A percentile compares a stretch with the other conserved stretches of the same genome.
Evolutionary conservation across 2,888 invertebrate genomes (phyloP).

Genomic region (Hermaeophaga mercurialis): DNA sequence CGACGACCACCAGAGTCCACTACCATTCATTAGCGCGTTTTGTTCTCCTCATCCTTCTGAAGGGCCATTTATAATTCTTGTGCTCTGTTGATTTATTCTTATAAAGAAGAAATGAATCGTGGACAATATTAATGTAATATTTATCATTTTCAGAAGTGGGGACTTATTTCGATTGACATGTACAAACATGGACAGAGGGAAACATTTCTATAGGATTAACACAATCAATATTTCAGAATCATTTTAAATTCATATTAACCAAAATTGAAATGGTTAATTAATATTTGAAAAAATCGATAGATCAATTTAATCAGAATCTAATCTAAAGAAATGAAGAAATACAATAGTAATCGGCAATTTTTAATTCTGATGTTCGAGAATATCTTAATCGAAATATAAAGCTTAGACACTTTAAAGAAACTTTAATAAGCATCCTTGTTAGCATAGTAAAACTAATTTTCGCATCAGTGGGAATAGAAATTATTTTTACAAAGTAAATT

Average conservation of each 20-base stretch:
- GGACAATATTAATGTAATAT: conserved; percentile 16
- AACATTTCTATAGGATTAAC: no score
- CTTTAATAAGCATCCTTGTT: not conserved
- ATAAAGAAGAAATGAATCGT: conserved; percentile 9
- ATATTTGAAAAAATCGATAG: no score
- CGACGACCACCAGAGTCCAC: conserved; percentile 14
- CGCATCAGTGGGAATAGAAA: not conserved
- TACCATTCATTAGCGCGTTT: conserved; percentile 23
- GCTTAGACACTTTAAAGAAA: conserved; percentile 29
- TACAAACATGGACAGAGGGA: not conserved
- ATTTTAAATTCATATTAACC: no score
- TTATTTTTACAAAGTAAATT: conserved; percentile 1
- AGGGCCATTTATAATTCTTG: conserved; percentile 20
- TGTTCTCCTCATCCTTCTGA: conserved; percentile 21
- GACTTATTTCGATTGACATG: not conserved
- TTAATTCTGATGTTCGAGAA: no score
- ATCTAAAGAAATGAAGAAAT: no score
- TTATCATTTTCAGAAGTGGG: conserved; percentile 6
- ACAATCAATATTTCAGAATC: no score
- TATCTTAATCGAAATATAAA: no score
- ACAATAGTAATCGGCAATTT: no score
- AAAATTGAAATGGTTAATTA: no score
- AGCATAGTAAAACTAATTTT: not conserved
- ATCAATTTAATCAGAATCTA: no score
- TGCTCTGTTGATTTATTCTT: conserved; percentile 14